Conservation (phyloP, 2,113 vertebrate genomes). For the Oriolus oriolus region DNA sequence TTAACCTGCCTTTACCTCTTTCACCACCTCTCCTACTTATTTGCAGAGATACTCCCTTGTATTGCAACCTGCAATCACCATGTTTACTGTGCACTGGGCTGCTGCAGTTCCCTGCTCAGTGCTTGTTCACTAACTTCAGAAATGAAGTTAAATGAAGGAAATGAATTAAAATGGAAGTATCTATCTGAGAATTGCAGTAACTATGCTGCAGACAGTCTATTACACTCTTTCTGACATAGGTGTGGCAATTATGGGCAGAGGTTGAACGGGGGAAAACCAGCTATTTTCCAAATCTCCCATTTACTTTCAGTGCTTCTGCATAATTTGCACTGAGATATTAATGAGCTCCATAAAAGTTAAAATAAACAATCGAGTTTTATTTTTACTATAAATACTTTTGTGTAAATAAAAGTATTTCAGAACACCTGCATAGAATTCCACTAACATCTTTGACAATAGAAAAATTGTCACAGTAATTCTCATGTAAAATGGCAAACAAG, state of each 20-base stretch:
- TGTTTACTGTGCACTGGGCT: background rate
- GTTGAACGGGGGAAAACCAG: background rate
- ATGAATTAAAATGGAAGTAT: background rate
- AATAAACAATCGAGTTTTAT: fast-evolving
- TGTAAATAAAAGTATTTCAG: background rate
- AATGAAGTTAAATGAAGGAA: background rate
- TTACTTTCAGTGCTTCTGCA: background rate
- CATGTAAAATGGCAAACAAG: background rate
- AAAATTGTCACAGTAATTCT: background rate
- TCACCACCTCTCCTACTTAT: background rate
- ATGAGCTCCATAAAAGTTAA: background rate
- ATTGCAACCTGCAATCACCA: fast-evolving
- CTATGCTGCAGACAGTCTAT: background rate
- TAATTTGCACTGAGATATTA: background rate
- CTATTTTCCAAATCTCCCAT: background rate
- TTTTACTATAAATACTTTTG: background rate
- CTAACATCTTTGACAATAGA: background rate
- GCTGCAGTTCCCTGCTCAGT: background rate
- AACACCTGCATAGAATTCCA: background rate
- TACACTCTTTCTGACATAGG: background rate
- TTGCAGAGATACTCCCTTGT: background rate
- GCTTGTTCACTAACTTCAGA: background rate
- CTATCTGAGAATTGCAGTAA: background rate
- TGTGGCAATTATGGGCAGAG: background rate
- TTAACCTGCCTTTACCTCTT: background rate